phyloP scores from a whole-genome alignment of 2,888 invertebrate species.

The Caenorhabditis drosophilae region DNA sequence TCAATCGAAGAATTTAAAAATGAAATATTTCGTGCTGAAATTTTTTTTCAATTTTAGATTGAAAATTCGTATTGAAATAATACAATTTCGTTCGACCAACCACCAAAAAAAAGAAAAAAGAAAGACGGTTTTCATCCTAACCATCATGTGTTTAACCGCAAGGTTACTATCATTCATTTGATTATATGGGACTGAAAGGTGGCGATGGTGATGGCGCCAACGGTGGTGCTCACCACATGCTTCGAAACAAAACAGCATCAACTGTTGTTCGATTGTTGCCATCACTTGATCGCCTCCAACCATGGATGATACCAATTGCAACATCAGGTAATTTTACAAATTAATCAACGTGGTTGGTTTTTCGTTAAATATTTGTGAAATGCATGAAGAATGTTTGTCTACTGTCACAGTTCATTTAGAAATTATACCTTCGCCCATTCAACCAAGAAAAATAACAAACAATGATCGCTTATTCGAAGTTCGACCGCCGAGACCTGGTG shows the following conservation, averaged over 20 bases:
- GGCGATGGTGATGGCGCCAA: conserved; percentile 30
- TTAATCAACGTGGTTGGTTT: no score
- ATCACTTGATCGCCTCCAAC: conserved; percentile 50
- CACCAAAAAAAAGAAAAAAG: no score
- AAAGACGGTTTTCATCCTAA: no score
- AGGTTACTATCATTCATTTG: no score
- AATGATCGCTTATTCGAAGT: conserved; percentile 47
- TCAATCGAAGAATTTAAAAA: no score
- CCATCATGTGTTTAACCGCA: no score
- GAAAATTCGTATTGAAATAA: no score
- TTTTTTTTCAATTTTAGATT: no score
- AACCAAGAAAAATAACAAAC: conserved; percentile 43
- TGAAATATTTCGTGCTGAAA: no score
- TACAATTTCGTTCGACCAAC: no score
- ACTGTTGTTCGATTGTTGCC: conserved; percentile 36
- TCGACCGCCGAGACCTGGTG: conserved; percentile 44
- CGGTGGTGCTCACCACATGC: conserved; percentile 9
- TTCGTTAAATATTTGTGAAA: no score
- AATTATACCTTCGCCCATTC: conserved; percentile 54
- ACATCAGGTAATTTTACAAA: conserved; percentile 13
- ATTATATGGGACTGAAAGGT: no score
- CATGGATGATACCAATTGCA: conserved; percentile 63
- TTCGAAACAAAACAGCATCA: conserved; percentile 13
- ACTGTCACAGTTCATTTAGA: conserved; percentile 14
- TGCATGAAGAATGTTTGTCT: background rate